Evolutionary conservation across 2,888 invertebrate species (phyloP).

Genomic region (Venusia cambrica): DNA sequence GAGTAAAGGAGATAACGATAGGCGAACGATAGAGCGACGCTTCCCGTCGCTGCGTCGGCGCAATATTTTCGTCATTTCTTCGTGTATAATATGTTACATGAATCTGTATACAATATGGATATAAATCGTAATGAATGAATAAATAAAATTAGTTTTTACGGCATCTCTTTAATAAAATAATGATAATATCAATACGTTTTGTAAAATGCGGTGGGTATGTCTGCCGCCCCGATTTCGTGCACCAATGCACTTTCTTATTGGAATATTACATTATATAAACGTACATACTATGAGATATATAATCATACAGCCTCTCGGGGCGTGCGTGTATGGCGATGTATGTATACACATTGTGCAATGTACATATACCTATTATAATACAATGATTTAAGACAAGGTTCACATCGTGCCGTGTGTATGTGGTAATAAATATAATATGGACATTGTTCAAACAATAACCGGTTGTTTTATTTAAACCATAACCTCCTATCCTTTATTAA

Average conservation of each 20-base stretch:
- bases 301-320: constrained; percentile 82
- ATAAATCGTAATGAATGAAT: constrained; percentile 78
- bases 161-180: constrained; percentile 81
- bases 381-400: constrained; percentile 92
- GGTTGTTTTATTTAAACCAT: constrained; percentile 69
- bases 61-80: constrained; percentile 80
- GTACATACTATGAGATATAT: constrained; percentile 81
- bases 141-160: constrained; percentile 80
- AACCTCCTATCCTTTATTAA: constrained; percentile 17
- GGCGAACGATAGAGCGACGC: constrained; percentile 69
- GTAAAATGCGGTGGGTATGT: constrained; percentile 77
- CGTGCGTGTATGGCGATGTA: constrained; percentile 85
- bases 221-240: constrained; percentile 79
- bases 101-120: constrained; percentile 83
- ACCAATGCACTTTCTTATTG: constrained; percentile 82
- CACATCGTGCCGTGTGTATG: constrained; percentile 95
- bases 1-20: constrained; percentile 77
- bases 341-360: constrained; percentile 87
- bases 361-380: constrained; percentile 87
- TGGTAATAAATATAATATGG: constrained; percentile 93
- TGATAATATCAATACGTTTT: constrained; percentile 80
- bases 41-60: constrained; percentile 64
- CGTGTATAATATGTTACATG: constrained; percentile 84
- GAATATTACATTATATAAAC: constrained; percentile 81
- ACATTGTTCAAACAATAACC: constrained; percentile 90